Conservation (phyloP, 2,888 invertebrate species). For the Eudemis profundana region DNA sequence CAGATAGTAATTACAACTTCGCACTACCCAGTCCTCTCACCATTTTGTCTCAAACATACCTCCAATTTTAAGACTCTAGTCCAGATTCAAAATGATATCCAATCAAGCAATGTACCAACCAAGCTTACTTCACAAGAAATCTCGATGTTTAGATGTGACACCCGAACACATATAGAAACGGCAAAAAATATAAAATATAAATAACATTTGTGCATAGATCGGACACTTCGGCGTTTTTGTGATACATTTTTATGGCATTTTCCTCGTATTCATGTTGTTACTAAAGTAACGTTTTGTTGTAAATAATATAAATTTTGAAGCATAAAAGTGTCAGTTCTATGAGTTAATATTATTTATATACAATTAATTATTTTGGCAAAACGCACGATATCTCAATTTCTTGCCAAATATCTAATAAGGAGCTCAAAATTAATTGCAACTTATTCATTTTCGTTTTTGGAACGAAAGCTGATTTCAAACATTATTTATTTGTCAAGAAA, state of each 20-base stretch:
- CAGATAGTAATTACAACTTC: too few species aligned
- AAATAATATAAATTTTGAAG: too few species aligned
- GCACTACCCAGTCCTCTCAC: too few species aligned
- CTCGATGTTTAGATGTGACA: constrained; percentile 39
- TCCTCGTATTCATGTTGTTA: too few species aligned
- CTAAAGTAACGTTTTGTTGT: too few species aligned
- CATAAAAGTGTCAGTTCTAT: background rate
- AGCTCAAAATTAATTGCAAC: too few species aligned
- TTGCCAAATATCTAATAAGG: background rate
- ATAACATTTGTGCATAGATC: constrained; percentile 3
- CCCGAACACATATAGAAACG: constrained; percentile 19
- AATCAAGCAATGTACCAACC: constrained; percentile 14
- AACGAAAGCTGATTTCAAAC: background rate
- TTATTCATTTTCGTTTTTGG: background rate
- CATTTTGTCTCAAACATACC: background rate
- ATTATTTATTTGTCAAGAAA: background rate
- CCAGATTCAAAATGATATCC: background rate
- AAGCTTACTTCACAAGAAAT: constrained; percentile 31
- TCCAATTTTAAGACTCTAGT: constrained; percentile 3
- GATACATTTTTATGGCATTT: too few species aligned
- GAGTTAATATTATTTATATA: background rate
- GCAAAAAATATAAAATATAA: background rate
- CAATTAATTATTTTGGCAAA: background rate
- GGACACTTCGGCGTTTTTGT: background rate
- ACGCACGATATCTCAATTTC: background rate